phyloP scores from a whole-genome alignment of 2,888 invertebrate genomes.

The Heteromyza rotundicornis region DNA sequence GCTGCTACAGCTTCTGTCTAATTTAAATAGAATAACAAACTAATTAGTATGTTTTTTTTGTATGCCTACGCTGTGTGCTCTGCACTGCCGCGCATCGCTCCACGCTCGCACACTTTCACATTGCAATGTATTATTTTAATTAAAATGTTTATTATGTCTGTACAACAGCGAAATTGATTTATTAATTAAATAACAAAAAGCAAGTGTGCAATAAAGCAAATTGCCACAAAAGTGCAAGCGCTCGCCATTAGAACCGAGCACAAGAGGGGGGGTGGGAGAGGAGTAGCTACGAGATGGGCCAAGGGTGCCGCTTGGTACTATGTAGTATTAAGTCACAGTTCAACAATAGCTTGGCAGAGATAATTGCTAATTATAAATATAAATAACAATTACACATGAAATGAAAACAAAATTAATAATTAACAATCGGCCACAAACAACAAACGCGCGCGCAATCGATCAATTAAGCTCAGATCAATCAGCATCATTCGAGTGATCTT shows the following conservation, averaged over 20 bases:
- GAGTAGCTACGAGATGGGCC: too few relatives aligned
- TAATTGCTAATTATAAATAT: too few relatives aligned
- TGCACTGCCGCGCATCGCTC: neutral
- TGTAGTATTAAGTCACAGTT: too few relatives aligned
- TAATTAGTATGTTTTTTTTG: conserved; percentile 38
- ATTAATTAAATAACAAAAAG: conserved; percentile 45
- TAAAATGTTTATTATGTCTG: conserved; percentile 36
- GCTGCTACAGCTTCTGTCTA: conserved; percentile 10
- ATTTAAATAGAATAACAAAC: conserved; percentile 49
- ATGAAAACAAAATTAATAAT: neutral
- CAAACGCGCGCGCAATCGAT: conserved; percentile 8
- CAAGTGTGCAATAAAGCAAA: neutral
- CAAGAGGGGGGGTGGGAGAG: neutral
- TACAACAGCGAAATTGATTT: conserved; percentile 44
- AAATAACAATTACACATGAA: too few relatives aligned
- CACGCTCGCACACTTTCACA: neutral
- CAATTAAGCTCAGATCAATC: conserved; percentile 14
- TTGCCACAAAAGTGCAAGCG: neutral
- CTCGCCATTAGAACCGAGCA: neutral
- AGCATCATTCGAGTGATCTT: too few relatives aligned
- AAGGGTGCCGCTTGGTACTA: too few relatives aligned
- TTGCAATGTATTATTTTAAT: conserved; percentile 41
- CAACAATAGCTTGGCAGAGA: too few relatives aligned
- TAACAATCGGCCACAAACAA: neutral
- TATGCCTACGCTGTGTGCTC: neutral